phyloP scores from a whole-genome alignment of 2,888 invertebrate genomes.

The Embidobia sp. region DNA sequence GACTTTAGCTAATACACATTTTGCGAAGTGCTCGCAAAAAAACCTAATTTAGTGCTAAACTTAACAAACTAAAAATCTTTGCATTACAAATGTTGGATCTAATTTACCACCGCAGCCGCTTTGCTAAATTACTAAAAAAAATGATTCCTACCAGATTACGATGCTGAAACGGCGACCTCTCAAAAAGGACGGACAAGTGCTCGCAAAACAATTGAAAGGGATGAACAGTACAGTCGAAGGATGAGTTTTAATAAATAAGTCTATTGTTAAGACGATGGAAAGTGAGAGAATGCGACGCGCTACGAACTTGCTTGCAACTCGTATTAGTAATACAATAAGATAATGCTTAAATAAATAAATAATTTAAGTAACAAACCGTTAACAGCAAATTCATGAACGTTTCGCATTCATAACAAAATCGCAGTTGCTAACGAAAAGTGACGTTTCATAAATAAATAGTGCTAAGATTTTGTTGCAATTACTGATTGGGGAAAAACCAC shows the following conservation, averaged over 20 bases:
- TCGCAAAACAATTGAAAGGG: slow-evolving; percentile 1
- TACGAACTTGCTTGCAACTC: slow-evolving; percentile 20
- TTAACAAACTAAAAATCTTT: slow-evolving; percentile 32
- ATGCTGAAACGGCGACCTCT: slow-evolving; percentile 11
- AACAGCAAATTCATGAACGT: slow-evolving; percentile 18
- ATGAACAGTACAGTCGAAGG: slow-evolving; percentile 9
- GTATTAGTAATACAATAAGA: slow-evolving; percentile 24
- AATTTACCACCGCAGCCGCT: background rate
- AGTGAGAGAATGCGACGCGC: slow-evolving; percentile 1
- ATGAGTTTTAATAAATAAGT: slow-evolving; percentile 49
- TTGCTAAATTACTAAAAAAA: slow-evolving; percentile 8
- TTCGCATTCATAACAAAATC: slow-evolving; percentile 1
- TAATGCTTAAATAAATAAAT: slow-evolving; percentile 53
- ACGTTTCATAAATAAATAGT: slow-evolving; percentile 25
- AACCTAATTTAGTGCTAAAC: slow-evolving; percentile 33
- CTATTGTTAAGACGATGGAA: slow-evolving; percentile 35
- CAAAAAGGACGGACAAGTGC: slow-evolving; percentile 30
- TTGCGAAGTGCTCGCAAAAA: slow-evolving; percentile 13
- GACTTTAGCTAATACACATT: slow-evolving; percentile 20
- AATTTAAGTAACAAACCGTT: slow-evolving; percentile 47
- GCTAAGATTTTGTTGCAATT: background rate
- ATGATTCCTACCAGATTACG: background rate
- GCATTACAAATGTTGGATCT: background rate
- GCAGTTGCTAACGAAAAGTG: slow-evolving; percentile 1
- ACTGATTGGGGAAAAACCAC: background rate